A percentile compares a stretch with the other conserved stretches of the same genome.
These are phyloP conservation scores for Papilio protenor DNA, from an alignment of 2,888 invertebrate species.

Conservation along the genomic window DNA sequence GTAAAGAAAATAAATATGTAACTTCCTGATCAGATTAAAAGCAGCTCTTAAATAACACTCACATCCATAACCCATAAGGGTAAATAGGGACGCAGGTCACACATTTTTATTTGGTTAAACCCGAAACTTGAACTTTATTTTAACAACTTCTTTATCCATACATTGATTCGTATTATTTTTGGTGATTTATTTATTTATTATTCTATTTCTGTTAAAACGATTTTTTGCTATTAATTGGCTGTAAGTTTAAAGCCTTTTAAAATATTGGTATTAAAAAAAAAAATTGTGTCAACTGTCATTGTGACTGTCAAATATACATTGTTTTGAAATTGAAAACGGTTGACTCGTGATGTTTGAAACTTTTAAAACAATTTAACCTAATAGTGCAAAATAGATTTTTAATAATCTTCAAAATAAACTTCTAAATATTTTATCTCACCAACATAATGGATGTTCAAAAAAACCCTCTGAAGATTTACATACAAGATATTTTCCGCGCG, in stretches of 20 bases:
- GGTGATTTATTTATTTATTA: too few species aligned
- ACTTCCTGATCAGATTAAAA: not conserved
- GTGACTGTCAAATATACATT: not conserved
- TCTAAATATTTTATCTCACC: not conserved
- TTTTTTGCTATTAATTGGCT: not conserved
- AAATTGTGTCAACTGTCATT: not conserved
- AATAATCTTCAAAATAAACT: not conserved
- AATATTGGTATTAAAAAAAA: too few species aligned
- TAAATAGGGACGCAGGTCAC: not conserved
- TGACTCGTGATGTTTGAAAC: not conserved
- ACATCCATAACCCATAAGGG: not conserved
- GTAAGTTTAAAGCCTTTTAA: too few species aligned
- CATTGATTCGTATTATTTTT: not conserved
- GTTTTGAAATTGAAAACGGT: constrained; percentile 11
- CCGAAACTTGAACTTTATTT: not conserved
- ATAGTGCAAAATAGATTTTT: not conserved
- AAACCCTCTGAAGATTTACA: constrained; percentile 71
- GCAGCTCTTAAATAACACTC: not conserved
- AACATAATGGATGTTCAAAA: constrained; percentile 54
- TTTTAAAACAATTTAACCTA: not conserved
- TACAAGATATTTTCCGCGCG: constrained; percentile 78
- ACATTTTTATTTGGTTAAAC: not conserved
- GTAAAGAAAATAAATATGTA: not conserved
- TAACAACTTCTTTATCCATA: not conserved
- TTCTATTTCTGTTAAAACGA: not conserved